These are phyloP conservation scores for Hippoglossus stenolepis DNA, from an alignment of 2,113 vertebrate genomes.

Conservation along the genomic window DNA sequence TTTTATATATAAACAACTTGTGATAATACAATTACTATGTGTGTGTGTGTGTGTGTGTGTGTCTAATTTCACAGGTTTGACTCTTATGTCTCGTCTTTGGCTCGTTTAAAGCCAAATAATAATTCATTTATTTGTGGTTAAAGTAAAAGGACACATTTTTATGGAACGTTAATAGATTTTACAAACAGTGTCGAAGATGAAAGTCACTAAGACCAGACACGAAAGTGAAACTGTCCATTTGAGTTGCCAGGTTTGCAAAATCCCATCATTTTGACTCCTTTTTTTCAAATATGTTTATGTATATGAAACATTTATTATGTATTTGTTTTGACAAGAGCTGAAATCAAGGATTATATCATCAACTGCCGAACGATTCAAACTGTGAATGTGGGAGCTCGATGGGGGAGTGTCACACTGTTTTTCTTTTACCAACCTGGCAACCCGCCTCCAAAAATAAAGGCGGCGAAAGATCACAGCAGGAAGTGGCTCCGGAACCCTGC, in stretches of 20 bases:
- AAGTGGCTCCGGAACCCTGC: too few species aligned
- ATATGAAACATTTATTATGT: too few species aligned
- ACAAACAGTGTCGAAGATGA: too few species aligned
- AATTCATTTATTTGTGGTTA: background rate
- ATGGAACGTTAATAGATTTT: too few species aligned
- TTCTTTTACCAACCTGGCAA: constrained; percentile 49
- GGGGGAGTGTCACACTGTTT: too few species aligned
- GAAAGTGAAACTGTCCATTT: constrained; percentile 44
- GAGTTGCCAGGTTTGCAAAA: constrained; percentile 50
- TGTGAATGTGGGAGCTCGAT: background rate
- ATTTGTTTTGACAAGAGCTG: background rate
- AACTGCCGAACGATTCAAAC: background rate
- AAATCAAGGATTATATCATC: background rate
- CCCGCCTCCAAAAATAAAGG: background rate
- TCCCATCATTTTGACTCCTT: too few species aligned
- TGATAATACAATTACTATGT: constrained; percentile 34
- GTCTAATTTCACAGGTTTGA: background rate
- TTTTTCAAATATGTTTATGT: background rate
- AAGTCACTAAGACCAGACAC: constrained; percentile 7
- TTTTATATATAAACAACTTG: constrained; percentile 71
- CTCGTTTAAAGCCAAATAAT: background rate
- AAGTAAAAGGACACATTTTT: too few species aligned
- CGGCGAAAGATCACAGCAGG: background rate
- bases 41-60: background rate
- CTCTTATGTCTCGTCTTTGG: background rate